Conservation (phyloP, 92 coral and sea anemone species). For the Porites divaricata region DNA sequence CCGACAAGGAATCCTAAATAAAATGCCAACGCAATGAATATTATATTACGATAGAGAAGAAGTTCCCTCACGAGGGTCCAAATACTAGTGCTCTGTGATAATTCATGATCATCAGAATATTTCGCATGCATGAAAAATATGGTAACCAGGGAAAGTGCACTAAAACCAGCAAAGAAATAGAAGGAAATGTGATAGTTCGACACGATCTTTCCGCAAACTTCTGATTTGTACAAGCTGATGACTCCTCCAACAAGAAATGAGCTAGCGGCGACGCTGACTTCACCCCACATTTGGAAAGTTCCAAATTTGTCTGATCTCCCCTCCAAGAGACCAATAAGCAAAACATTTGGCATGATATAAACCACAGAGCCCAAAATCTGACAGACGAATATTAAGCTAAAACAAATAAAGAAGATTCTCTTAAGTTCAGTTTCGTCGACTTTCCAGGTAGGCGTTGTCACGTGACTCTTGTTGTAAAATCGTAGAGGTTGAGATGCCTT, state of each 20-base stretch:
- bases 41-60: neutral
- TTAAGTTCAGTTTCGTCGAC: conserved; percentile 34
- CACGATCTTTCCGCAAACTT: conserved; percentile 34
- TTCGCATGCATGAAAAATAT: conserved; percentile 10
- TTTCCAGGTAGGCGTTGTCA: neutral
- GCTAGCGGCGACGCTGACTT: conserved; percentile 35
- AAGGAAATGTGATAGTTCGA: conserved; percentile 45
- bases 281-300: conserved; percentile 60
- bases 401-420: conserved; percentile 23
- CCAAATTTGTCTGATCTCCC: conserved; percentile 46
- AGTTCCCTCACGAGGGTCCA: neutral
- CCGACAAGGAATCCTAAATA: conserved; percentile 48
- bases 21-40: neutral
- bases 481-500: neutral
- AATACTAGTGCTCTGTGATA: neutral
- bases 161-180: conserved; percentile 53
- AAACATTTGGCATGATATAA: conserved; percentile 35
- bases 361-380: conserved; percentile 44
- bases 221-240: conserved; percentile 26
- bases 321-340: conserved; percentile 36
- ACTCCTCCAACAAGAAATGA: conserved; percentile 58
- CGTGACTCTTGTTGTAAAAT: neutral
- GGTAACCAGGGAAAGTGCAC: conserved; percentile 18
- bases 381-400: conserved; percentile 13
- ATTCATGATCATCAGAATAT: conserved; percentile 22